These are phyloP conservation scores for Dryoscopus gambensis DNA, from an alignment of 2,113 vertebrate genomes.

Conservation along the genomic window DNA sequence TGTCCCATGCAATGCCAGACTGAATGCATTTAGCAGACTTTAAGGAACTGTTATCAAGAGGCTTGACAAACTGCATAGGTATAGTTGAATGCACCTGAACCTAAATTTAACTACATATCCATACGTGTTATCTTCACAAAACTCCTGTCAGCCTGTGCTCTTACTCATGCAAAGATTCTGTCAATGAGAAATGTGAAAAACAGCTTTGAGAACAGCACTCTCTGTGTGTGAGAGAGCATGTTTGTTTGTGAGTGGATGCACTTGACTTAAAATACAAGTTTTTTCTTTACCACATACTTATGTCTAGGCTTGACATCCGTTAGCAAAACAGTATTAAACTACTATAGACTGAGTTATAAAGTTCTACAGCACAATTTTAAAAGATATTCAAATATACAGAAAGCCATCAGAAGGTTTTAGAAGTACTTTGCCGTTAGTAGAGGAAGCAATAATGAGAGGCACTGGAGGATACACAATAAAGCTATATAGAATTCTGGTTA, in stretches of 20 bases:
- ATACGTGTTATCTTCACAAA: background rate
- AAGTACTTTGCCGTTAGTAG: background rate
- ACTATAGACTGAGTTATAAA: background rate
- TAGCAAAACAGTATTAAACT: background rate
- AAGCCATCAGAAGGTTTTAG: background rate
- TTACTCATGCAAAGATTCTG: background rate
- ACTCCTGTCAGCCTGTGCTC: background rate
- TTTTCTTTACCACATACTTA: background rate
- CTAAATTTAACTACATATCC: background rate
- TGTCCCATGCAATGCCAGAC: background rate
- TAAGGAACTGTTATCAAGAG: background rate
- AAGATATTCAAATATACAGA: background rate
- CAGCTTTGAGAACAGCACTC: background rate
- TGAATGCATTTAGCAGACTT: background rate
- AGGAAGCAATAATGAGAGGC: background rate
- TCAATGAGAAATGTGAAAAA: background rate
- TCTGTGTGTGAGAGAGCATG: background rate
- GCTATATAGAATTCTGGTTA: background rate
- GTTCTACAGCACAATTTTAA: background rate
- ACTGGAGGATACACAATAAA: background rate
- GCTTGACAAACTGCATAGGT: fast-evolving
- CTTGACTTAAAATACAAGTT: background rate
- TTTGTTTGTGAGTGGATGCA: fast-evolving
- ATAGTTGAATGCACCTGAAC: background rate
- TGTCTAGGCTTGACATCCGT: background rate